Base-by-base conservation (phyloP, 2,888 invertebrate species). In the Pimpla rufipes region DNA sequence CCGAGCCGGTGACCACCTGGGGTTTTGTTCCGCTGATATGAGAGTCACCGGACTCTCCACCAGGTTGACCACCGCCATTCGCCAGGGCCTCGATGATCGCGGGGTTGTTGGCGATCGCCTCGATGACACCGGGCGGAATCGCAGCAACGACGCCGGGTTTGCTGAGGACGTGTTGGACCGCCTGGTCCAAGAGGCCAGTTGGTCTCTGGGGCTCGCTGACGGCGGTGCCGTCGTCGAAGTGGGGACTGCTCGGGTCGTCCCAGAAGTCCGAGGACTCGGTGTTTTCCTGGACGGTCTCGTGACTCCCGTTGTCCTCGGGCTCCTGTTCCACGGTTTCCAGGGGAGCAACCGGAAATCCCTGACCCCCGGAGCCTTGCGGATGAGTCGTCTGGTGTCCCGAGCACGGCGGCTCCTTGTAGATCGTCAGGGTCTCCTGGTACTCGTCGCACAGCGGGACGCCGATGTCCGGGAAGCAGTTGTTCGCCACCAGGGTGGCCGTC, bases 401-500 rank as follows among this genome's bases (percentile, higher is more conserved):
- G 5, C 2, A 0, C 4, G 8, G 18, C 10, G 50, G 64, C 16
- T 64, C 62, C 42, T 73, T 66, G 59, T 55, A 57, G 52, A 68
- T 78, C 45, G 81, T 76, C 35, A 76, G 37, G 1, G 59, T 67
- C 16, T 71, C 78, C 29, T 77, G 76, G 59, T 85, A 79, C 16
- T 83, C 84, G 10, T 86, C 79, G 84, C 93, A 93, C 21, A 91
- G 84, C 0, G 92, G 93, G 6, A 93, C 84, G 2, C 90, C 91
- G 18, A 90, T 81, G 52, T 92, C 88, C 1, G 93, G 93, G 0
- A 92, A 75, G 70, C 93, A 93, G 78, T 91, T 91, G 21, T 89
- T 75, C 3, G 91, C 91, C 0, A 92, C 86, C 5, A 93, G 86
- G 2, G 90, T 92, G 0, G 93, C 93, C 1, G 91, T 91, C 0